Evolutionary conservation across 1,140 invertebrate species (phyloP).

Genomic region (Kradibia gibbosae): DNA sequence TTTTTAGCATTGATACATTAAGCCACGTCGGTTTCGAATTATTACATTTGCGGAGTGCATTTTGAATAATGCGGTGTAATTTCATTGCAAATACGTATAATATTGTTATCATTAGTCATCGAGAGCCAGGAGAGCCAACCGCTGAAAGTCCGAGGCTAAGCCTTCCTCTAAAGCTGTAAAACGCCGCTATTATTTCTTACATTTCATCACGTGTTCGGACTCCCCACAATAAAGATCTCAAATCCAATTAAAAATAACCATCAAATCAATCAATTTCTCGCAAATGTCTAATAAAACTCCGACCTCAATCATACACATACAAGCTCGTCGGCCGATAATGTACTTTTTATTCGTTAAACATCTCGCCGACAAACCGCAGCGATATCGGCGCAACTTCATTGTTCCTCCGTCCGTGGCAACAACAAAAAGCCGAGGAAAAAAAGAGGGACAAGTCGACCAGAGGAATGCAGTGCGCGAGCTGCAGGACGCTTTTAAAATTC

Average conservation of each 20-base stretch:
- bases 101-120: neutral
- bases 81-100: no score
- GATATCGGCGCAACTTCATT: neutral
- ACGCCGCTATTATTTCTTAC: neutral
- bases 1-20: no score
- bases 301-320: neutral
- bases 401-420: neutral
- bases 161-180: neutral
- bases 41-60: no score
- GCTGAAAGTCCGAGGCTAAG: neutral
- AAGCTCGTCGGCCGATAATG: neutral
- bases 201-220: neutral
- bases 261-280: neutral
- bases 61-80: no score
- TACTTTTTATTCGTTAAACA: neutral
- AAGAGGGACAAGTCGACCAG: neutral
- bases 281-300: neutral
- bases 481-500: neutral
- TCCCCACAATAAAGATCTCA: constrained; percentile 2
- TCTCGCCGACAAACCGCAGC: neutral
- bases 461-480: neutral
- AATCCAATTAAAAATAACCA: constrained; percentile 15
- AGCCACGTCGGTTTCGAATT: no score
- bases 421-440: neutral
- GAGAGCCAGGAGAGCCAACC: neutral